A percentile compares a stretch with the other conserved stretches of the same genome.
Evolutionary conservation across 2,888 invertebrate genomes (phyloP).

Genomic region (Amphipoea lucens): DNA sequence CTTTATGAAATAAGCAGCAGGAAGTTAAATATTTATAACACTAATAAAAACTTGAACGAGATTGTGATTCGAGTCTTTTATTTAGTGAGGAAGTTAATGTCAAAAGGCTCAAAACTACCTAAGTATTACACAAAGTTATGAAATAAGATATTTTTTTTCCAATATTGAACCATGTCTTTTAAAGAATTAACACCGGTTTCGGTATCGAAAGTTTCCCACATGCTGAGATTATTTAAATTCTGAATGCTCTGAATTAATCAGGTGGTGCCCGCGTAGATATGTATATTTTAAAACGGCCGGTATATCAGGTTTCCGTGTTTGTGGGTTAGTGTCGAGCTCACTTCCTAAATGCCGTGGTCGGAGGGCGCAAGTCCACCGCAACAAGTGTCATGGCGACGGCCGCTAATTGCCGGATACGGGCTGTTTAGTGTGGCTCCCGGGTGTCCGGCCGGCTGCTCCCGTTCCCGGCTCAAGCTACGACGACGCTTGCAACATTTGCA

Average conservation of each 20-base stretch:
- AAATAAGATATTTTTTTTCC: not conserved
- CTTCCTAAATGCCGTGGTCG: slow-evolving; percentile 18
- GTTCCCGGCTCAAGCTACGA: slow-evolving; percentile 2
- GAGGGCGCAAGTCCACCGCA: slow-evolving; percentile 41
- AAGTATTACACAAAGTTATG: not conserved
- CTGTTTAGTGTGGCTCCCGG: slow-evolving; percentile 30
- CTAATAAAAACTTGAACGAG: not conserved
- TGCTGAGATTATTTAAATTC: slow-evolving; percentile 3
- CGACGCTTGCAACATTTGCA: slow-evolving; percentile 3
- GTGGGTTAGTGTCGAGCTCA: slow-evolving; percentile 14
- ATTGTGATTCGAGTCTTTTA: not conserved
- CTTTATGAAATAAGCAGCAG: not conserved
- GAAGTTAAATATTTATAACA: not conserved
- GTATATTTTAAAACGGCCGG: slow-evolving; percentile 13
- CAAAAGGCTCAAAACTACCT: no score
- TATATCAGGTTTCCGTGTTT: slow-evolving; percentile 25
- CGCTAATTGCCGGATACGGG: slow-evolving; percentile 55
- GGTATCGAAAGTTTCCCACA: not conserved
- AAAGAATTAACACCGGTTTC: not conserved
- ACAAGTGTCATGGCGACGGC: slow-evolving; percentile 59
- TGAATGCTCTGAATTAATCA: slow-evolving; percentile 3
- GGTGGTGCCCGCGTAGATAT: not conserved
- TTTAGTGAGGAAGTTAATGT: not conserved
- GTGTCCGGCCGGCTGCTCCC: slow-evolving; percentile 14
- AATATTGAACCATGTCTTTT: not conserved